Conservation (phyloP, 2,113 vertebrate genomes). For the Labeo rohita region DNA sequence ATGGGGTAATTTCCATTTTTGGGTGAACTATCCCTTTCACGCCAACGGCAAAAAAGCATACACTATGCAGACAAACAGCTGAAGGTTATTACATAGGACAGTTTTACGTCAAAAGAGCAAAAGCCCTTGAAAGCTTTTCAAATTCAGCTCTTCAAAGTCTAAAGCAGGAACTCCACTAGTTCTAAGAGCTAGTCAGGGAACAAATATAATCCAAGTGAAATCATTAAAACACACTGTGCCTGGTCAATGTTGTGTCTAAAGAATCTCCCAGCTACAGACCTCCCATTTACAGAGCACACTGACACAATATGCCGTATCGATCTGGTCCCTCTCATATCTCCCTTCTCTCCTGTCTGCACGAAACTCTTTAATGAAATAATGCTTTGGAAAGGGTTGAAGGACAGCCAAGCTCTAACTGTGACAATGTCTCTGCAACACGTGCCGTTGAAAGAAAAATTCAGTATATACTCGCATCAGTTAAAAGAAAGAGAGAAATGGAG, state of each 20-base stretch:
- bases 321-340: slow-evolving; percentile 42
- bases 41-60: no score
- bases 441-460: background rate
- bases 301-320: slow-evolving; percentile 43
- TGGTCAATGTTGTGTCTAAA: slow-evolving; percentile 4
- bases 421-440: background rate
- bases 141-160: background rate
- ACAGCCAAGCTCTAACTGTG: background rate
- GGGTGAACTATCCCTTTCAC: no score
- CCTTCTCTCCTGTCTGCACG: slow-evolving; percentile 13
- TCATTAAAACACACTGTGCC: background rate
- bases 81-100: background rate
- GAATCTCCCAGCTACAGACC: slow-evolving; percentile 28
- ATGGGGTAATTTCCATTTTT: no score
- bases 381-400: slow-evolving; percentile 19
- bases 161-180: background rate
- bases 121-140: background rate
- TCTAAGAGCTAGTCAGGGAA: background rate
- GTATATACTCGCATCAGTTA: slow-evolving; percentile 6
- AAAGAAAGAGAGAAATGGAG: background rate
- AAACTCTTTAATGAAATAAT: slow-evolving; percentile 18
- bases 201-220: slow-evolving; percentile 23
- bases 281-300: slow-evolving; percentile 36
- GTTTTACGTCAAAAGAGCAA: background rate
- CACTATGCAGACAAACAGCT: background rate